Evolutionary conservation across 2,888 invertebrate genomes (phyloP), one percentile per base, ranked within the genome.

Genomic region (Acanthopleura granulata): DNA sequence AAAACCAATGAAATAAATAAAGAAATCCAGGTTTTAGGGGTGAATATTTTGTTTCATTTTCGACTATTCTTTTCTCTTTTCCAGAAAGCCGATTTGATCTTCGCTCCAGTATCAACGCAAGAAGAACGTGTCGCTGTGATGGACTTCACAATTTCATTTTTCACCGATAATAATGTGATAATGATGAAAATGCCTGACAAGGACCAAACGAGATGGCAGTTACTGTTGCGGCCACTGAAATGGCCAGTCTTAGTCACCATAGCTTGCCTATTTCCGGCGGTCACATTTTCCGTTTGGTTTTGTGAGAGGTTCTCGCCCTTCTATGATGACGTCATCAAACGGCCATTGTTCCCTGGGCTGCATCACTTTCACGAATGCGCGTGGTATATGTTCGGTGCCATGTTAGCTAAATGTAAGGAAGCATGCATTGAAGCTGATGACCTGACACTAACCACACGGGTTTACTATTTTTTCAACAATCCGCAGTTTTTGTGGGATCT

Each of bases 111-210:
- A 12, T 22, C 66, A 15, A 66, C 16, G 6, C 66, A 66, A 27
- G 66, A 22, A 14, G 66, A 66, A 66, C 40, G 71, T 16, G 40
- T 49, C 18, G 71, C 16, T 40, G 6, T 71, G 3, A 71, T 71
- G 71, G 71, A 71, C 71, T 71, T 71, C 27, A 71, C 71, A n/a
- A 71, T 49, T 6, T 40, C 40, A 71, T 71, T 22, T 71, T 71
- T 40, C 50, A 49, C n/a, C 49, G 71, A 71, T 49, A 6, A 71
- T 71, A 22, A 49, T 6, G 18, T 49, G 1, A 49, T 71, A 16
- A 49, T 71, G n/a, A 22, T 71, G 71, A 16, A 18, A 15, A 18
- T 40, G 50, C 71, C 71, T 1, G 71, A 71, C 71, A 40, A 40
- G 15, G 50, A 49, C 6, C 18, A 71, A 9, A 49, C 49, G 1